Conservation (phyloP, 2,797 vertebrate species). For the Loris lydekkerianus region DNA sequence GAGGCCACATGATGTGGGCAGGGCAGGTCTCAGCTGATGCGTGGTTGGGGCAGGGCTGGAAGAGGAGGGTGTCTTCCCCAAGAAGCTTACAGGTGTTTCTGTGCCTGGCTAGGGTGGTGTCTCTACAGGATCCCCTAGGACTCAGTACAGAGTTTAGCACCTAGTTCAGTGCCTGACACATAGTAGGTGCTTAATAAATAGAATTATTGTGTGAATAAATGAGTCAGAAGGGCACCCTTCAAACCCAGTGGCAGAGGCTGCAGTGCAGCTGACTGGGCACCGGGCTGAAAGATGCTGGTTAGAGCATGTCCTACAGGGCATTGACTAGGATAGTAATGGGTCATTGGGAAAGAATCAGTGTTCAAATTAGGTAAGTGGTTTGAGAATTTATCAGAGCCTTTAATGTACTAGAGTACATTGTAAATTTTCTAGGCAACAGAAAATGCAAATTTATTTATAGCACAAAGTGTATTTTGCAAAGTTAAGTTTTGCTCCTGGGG, state of each 20-base stretch:
- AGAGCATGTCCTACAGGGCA: neutral
- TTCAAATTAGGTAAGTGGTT: neutral
- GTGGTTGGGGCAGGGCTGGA: too few relatives aligned
- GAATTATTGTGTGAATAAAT: neutral
- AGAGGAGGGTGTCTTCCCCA: neutral
- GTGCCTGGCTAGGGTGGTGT: neutral
- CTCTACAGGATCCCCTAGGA: neutral
- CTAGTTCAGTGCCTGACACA: neutral
- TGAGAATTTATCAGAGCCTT: neutral
- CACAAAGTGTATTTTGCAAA: neutral
- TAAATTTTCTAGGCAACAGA: neutral
- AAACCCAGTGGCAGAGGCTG: neutral
- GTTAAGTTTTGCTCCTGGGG: neutral
- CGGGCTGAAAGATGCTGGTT: neutral
- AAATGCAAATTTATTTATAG: conserved; percentile 1
- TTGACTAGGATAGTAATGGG: neutral
- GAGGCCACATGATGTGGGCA: neutral
- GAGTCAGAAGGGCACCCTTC: neutral
- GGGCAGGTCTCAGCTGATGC: neutral
- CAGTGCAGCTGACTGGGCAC: neutral
- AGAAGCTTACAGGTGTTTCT: neutral
- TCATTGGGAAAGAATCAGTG: neutral
- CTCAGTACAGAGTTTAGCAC: neutral
- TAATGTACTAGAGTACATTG: neutral
- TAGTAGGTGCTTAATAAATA: neutral